phyloP scores from a whole-genome alignment of 2,113 vertebrate species.

The Cyprinodon variegatus region DNA sequence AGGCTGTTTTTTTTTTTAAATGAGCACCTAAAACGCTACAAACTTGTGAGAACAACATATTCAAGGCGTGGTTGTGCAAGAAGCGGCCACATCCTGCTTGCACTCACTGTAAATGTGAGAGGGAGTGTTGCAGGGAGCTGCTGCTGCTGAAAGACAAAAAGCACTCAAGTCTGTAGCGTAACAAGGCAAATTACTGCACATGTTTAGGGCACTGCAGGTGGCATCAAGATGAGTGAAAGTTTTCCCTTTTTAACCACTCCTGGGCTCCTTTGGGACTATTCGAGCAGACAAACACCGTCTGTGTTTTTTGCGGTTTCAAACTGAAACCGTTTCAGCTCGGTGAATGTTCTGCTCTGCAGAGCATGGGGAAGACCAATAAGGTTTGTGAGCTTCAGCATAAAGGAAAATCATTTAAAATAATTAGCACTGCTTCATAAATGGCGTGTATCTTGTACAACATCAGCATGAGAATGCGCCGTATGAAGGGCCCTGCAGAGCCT shows the following conservation, averaged over 20 bases:
- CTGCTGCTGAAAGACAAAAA: slow-evolving; percentile 27
- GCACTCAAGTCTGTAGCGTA: slow-evolving; percentile 35
- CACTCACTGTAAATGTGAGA: slow-evolving; percentile 28
- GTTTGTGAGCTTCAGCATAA: neutral
- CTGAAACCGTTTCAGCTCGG: slow-evolving; percentile 43
- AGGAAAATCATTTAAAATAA: neutral
- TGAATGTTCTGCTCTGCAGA: slow-evolving; percentile 12
- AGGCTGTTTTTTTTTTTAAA: neutral
- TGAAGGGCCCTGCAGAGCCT: neutral
- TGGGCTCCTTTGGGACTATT: slow-evolving; percentile 39
- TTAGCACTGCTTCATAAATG: neutral
- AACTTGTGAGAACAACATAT: slow-evolving; percentile 3
- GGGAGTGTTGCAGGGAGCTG: slow-evolving; percentile 1
- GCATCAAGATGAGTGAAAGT: slow-evolving; percentile 40
- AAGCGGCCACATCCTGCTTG: slow-evolving; percentile 38
- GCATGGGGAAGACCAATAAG: neutral
- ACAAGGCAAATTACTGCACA: slow-evolving; percentile 30
- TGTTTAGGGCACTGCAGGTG: slow-evolving; percentile 60
- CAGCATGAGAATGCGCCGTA: neutral
- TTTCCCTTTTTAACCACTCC: slow-evolving; percentile 54
- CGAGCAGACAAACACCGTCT: slow-evolving; percentile 34
- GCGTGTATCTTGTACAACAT: neutral
- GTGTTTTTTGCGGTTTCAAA: slow-evolving; percentile 42
- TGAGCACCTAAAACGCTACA: slow-evolving; percentile 1
- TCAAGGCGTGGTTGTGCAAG: neutral